Evolutionary conservation across 1,140 invertebrate genomes (phyloP).

Genomic region (Leptonema lineaticorne): DNA sequence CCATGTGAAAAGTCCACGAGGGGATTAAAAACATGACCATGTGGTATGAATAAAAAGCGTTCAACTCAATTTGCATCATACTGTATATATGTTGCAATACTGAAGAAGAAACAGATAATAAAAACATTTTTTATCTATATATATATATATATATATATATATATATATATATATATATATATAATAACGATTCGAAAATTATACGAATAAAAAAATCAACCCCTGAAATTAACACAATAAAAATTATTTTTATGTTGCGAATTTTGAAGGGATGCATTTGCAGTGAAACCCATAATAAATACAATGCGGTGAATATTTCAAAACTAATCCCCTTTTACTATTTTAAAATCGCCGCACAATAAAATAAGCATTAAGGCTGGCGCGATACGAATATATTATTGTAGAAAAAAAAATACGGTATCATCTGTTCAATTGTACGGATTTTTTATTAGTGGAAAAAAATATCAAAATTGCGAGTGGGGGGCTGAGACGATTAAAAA

Average conservation of each 20-base stretch:
- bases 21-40: no score
- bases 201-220: neutral
- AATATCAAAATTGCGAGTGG: neutral
- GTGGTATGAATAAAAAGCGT: no score
- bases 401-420: slow-evolving; percentile 16
- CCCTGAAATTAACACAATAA: slow-evolving; percentile 21
- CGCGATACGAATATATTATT: no score
- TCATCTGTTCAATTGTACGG: slow-evolving; percentile 17
- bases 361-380: slow-evolving; percentile 16
- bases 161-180: neutral
- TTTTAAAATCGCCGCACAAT: slow-evolving; percentile 23
- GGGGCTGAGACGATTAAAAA: neutral
- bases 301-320: neutral
- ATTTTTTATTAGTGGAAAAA: neutral
- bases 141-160: neutral
- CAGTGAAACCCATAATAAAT: slow-evolving; percentile 13
- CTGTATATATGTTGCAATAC: no score
- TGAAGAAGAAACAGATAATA: no score
- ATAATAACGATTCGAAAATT: neutral
- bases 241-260: no score
- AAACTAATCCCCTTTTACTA: slow-evolving; percentile 13
- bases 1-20: no score
- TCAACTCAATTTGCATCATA: no score
- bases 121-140: no score
- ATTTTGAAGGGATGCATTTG: no score